Evolutionary conservation across 2,888 invertebrate genomes (phyloP).

Genomic region (Acleris laterana): DNA sequence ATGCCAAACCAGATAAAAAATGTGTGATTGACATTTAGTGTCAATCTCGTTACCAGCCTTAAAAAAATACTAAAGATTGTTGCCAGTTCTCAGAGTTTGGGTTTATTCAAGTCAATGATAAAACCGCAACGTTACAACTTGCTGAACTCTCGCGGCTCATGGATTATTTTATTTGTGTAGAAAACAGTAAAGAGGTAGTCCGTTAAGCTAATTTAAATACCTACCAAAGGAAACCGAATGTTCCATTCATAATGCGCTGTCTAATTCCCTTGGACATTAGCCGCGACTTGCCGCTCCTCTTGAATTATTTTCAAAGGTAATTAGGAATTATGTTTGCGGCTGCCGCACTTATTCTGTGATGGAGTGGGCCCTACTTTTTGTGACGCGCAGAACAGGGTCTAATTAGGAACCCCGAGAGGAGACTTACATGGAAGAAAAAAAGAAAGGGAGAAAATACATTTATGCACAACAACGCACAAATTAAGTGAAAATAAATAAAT

Average conservation of each 20-base stretch:
- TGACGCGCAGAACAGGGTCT: constrained; percentile 4
- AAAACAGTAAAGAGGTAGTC: not conserved
- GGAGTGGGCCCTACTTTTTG: constrained; percentile 7
- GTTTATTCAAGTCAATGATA: too few relatives aligned
- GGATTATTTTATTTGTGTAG: not conserved
- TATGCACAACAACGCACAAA: too few relatives aligned
- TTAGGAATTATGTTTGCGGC: constrained; percentile 20
- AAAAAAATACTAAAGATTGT: too few relatives aligned
- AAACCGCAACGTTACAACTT: too few relatives aligned
- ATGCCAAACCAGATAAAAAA: too few relatives aligned
- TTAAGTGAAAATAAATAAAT: too few relatives aligned
- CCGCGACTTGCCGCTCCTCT: constrained; percentile 19
- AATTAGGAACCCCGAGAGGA: not conserved
- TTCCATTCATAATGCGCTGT: constrained; percentile 15
- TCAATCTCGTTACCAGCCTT: too few relatives aligned
- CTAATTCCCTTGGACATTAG: constrained; percentile 24
- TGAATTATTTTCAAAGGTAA: constrained; percentile 31
- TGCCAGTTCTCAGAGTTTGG: too few relatives aligned
- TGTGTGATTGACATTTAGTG: too few relatives aligned
- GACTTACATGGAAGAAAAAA: not conserved
- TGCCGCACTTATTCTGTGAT: constrained; percentile 2
- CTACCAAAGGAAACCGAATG: constrained; percentile 15
- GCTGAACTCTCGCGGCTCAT: too few relatives aligned
- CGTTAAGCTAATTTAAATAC: constrained; percentile 13
- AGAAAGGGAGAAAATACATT: too few relatives aligned